A percentile compares a stretch with the other conserved stretches of the same genome.
These are phyloP conservation scores for Spicauda simplicius DNA, from an alignment of 2,888 invertebrate species.

Conservation along the genomic window DNA sequence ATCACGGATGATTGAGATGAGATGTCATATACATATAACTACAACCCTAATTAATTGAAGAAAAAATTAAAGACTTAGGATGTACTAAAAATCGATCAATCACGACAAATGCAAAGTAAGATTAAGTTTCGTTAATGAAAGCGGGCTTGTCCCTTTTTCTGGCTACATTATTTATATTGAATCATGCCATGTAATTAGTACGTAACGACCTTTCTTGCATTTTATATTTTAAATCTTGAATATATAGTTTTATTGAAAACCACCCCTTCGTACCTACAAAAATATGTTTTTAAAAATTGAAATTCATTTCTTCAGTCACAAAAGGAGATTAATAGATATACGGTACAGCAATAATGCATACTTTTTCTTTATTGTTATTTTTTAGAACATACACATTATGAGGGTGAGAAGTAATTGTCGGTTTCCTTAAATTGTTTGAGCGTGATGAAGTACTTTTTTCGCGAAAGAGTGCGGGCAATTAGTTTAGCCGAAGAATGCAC, in stretches of 20 bases:
- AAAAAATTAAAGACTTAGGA: not conserved
- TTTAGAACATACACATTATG: conserved; percentile 6
- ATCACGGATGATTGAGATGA: no score
- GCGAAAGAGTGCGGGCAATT: conserved; percentile 14
- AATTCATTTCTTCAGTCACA: conserved; percentile 13
- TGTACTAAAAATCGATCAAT: not conserved
- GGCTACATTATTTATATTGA: not conserved
- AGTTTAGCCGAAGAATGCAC: conserved; percentile 21
- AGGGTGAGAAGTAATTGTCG: conserved; percentile 25
- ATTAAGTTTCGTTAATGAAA: not conserved
- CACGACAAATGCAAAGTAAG: no score
- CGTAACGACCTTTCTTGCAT: not conserved
- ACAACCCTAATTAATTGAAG: not conserved
- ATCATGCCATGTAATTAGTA: conserved; percentile 10
- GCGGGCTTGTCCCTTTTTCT: not conserved
- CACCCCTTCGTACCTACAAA: not conserved
- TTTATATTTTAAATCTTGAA: conserved; percentile 5
- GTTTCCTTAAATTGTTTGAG: conserved; percentile 28
- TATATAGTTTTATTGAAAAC: conserved; percentile 1
- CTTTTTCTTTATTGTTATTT: conserved; percentile 8
- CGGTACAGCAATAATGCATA: conserved; percentile 6
- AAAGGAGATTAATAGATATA: conserved; percentile 29
- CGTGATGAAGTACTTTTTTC: conserved; percentile 33
- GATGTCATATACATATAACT: no score
- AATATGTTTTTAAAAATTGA: not conserved